Base-by-base conservation (phyloP, 2,113 vertebrate genomes). In the Caretta caretta region DNA sequence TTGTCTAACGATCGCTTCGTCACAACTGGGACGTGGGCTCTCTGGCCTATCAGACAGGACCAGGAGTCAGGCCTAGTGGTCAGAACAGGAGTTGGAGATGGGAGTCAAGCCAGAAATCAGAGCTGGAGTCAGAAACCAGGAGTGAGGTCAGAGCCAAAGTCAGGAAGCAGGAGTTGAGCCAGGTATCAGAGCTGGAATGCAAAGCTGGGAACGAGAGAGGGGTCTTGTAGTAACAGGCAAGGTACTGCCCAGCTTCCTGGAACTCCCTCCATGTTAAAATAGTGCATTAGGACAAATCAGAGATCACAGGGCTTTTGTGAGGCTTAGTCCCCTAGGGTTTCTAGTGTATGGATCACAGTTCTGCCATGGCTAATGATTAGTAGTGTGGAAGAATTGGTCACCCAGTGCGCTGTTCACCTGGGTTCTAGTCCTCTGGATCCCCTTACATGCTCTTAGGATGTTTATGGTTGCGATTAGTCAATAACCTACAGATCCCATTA, bases 401-500 rank as follows among this genome's bases (percentile, higher is more conserved):
- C 16, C 7, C 31, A 69, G 31, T 19, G 16, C 35, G 35, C 62
- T n/a, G 31, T 31, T 35, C 31, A 65, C 62, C 62, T 19, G 6
- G 14, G 31, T 69, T 19, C 62, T 19, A 69, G 62, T 35, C 8
- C 35, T n/a, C 42, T 57, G 48, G n/a, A 54, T 54, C 46, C 11
- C 22, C 62, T 69, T n/a, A 69, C n/a, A 69, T 69, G 59, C 31
- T 35, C 56, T 92, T 50, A 49, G 51, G 24, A 76, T 7, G 6
- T 17, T 16, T 14, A 75, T 0, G 11, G 22, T 31, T 84, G 38
- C 80, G 75, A 1, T 4, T 1, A 27, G 65, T 89, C 87, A 79
- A 59, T 90, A 89, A 92, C 35, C 82, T 92, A 83, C 24, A 83
- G 46, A 92, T 75, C 57, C 35, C 86, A 35, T 87, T 79, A 87